Evolutionary conservation across 2,888 invertebrate species (phyloP).

Genomic region (Pristionchus maxplancki): DNA sequence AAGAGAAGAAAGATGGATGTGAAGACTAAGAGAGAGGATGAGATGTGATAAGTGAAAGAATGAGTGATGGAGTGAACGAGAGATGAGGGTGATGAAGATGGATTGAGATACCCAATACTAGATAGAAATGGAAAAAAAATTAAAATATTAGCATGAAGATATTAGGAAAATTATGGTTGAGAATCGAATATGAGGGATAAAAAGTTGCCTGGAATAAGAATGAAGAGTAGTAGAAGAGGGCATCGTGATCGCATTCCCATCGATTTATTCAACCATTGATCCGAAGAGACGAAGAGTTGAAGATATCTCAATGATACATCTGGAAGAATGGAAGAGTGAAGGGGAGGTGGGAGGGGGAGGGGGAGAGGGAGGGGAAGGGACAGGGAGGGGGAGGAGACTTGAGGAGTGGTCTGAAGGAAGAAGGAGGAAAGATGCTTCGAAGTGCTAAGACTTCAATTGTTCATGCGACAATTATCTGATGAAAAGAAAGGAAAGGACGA

Average conservation of each 20-base stretch:
- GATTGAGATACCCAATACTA: neutral
- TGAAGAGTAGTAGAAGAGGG: conserved; percentile 4
- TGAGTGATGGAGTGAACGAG: neutral
- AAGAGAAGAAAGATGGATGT: neutral
- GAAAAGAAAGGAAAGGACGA: neutral
- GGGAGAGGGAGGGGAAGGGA: neutral
- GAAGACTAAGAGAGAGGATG: neutral
- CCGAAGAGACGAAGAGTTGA: neutral
- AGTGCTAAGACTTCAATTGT: conserved; percentile 42
- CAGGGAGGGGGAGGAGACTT: conserved; percentile 9
- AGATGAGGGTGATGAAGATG: neutral
- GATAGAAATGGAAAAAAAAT: neutral
- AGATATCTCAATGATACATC: neutral
- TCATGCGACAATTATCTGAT: conserved; percentile 29
- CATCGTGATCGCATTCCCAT: neutral
- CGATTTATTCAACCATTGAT: conserved; percentile 17
- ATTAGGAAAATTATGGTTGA: neutral
- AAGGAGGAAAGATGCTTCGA: conserved; percentile 19
- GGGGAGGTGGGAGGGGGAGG: neutral
- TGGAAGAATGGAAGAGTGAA: neutral
- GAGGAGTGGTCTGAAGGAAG: neutral
- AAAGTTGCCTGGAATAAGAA: conserved; percentile 3
- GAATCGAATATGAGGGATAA: neutral
- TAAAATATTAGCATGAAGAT: neutral
- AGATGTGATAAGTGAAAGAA: neutral